Percentiles rank a stretch among this genome's conserved stretches.
These are phyloP conservation scores for Parus major DNA, from an alignment of 2,113 vertebrate genomes.

Conservation along the genomic window DNA sequence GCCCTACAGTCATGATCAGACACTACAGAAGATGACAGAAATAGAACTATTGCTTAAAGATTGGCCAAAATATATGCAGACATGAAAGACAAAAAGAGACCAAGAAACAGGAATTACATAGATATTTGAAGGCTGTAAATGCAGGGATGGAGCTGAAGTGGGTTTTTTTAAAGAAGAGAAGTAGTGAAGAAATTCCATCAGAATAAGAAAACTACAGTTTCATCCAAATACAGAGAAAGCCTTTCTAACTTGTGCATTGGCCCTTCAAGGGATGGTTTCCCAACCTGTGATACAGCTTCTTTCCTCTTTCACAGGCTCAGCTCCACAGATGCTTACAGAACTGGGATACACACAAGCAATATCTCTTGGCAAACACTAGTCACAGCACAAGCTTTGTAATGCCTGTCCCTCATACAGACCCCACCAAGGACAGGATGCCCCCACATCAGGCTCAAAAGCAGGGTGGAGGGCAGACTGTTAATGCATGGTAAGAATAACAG, in stretches of 20 bases:
- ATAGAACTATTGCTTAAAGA: background rate
- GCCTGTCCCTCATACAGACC: background rate
- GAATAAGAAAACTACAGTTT: background rate
- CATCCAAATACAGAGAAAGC: background rate
- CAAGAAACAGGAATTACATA: background rate
- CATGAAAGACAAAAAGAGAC: background rate
- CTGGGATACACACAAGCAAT: fast-evolving
- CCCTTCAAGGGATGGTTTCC: background rate
- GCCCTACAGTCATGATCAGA: background rate
- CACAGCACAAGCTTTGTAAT: background rate
- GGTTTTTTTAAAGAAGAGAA: background rate
- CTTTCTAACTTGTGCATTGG: background rate
- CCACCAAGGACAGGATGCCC: background rate
- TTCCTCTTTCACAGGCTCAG: background rate
- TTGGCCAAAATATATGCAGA: background rate
- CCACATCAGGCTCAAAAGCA: background rate
- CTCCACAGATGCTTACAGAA: background rate
- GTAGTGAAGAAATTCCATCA: background rate
- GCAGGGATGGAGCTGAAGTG: background rate
- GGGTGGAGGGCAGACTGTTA: background rate
- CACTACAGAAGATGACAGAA: background rate
- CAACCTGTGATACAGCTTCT: background rate
- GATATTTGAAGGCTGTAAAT: background rate
- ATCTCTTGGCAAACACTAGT: background rate
- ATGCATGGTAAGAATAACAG: background rate